A percentile compares a stretch with the other conserved stretches of the same genome.
These are phyloP conservation scores for Sminthopsis crassicaudata DNA, from an alignment of 2,113 vertebrate genomes.

Conservation along the genomic window DNA sequence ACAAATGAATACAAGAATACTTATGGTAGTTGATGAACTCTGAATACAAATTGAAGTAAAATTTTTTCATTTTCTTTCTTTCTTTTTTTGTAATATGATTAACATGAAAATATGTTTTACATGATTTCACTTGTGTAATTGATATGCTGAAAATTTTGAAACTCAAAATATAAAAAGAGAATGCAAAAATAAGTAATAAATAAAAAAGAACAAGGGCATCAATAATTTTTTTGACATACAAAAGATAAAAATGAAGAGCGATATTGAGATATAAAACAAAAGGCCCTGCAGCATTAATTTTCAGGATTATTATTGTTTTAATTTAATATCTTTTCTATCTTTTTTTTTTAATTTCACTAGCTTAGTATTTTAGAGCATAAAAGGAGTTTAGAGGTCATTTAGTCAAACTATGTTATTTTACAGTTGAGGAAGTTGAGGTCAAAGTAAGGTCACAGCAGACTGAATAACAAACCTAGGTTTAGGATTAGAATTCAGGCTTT, in stretches of 20 bases:
- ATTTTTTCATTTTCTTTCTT: neutral
- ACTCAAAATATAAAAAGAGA: neutral
- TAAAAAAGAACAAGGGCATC: neutral
- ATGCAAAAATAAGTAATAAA: neutral
- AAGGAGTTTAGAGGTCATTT: neutral
- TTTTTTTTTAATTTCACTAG: neutral
- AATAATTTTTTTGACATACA: neutral
- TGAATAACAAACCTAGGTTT: neutral
- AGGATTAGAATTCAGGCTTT: neutral
- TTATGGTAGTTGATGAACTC: neutral
- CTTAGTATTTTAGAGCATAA: neutral
- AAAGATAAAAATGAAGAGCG: neutral
- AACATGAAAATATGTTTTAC: neutral
- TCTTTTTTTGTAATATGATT: neutral
- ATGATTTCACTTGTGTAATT: neutral
- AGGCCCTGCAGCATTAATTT: neutral
- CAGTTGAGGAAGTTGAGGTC: neutral
- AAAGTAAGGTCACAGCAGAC: neutral
- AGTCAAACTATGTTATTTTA: neutral
- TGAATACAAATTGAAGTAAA: neutral
- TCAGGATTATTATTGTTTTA: neutral
- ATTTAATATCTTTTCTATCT: neutral
- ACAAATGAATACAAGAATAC: neutral
- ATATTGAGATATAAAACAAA: neutral
- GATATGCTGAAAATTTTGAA: neutral